Evolutionary conservation across 2,888 invertebrate genomes (phyloP).

Genomic region (Laothoe populi): DNA sequence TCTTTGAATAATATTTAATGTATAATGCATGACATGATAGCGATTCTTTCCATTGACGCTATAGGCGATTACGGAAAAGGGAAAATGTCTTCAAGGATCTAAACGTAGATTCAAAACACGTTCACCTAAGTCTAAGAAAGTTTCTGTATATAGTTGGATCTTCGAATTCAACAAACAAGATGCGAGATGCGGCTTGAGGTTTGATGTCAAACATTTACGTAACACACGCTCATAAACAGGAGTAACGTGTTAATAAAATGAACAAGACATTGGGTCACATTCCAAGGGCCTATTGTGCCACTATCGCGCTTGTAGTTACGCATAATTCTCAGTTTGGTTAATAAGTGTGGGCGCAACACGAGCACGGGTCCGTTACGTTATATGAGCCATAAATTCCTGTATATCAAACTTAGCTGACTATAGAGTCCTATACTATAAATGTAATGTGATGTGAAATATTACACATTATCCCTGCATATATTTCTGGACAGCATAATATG

Average conservation of each 20-base stretch:
- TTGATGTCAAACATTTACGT: conserved; percentile 5
- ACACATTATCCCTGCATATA: background rate
- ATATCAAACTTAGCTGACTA: conserved; percentile 25
- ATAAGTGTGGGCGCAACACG: conserved; percentile 73
- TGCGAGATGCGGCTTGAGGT: background rate
- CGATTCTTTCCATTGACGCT: background rate
- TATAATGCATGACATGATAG: background rate
- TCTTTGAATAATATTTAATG: background rate
- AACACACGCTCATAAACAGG: conserved; percentile 21
- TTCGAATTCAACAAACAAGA: background rate
- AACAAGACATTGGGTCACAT: conserved; percentile 71
- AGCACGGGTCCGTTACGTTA: conserved; percentile 53
- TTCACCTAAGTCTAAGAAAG: background rate
- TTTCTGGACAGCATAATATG: background rate
- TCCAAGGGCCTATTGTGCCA: conserved; percentile 76
- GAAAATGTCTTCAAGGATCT: conserved; percentile 10
- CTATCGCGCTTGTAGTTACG: conserved; percentile 67
- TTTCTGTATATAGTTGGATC: background rate
- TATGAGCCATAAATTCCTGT: conserved; percentile 56
- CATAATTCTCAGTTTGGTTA: conserved; percentile 80
- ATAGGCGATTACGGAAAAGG: background rate
- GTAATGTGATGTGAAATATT: background rate
- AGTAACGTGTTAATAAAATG: conserved; percentile 45
- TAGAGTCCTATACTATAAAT: conserved; percentile 12
- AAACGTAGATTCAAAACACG: conserved; percentile 11